Conservation (phyloP, 2,888 invertebrate genomes). For the Thelaira solivaga region DNA sequence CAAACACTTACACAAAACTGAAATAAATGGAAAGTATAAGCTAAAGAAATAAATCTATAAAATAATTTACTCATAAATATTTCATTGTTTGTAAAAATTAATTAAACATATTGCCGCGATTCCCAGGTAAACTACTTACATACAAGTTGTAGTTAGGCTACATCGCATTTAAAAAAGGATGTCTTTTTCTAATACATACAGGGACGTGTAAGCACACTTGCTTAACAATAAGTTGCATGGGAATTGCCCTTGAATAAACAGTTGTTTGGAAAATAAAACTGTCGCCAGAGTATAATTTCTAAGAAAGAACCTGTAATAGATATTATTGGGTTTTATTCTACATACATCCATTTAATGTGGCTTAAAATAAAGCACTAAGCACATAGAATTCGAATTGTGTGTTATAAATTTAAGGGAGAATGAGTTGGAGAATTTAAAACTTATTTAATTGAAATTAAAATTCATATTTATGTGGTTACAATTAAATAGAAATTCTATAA, state of each 20-base stretch:
- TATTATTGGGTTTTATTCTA: too few species aligned
- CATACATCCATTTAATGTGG: too few species aligned
- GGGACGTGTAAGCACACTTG: not conserved
- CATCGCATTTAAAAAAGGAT: not conserved
- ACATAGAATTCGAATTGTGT: too few species aligned
- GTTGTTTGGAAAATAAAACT: constrained; percentile 18
- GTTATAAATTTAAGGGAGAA: too few species aligned
- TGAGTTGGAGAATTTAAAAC: too few species aligned
- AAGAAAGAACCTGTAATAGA: not conserved
- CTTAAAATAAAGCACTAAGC: too few species aligned
- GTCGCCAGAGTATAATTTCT: not conserved
- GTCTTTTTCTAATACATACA: not conserved
- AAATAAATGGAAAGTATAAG: not conserved
- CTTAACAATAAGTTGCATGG: constrained; percentile 19
- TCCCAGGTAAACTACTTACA: constrained; percentile 52
- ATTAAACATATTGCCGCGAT: constrained; percentile 51
- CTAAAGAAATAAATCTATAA: constrained; percentile 21
- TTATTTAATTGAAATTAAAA: too few species aligned
- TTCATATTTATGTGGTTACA: too few species aligned
- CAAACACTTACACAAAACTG: not conserved
- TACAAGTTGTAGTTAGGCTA: constrained; percentile 14
- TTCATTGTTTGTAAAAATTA: constrained; percentile 35
- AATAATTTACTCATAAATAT: constrained; percentile 41
- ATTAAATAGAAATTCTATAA: too few species aligned
- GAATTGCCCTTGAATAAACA: constrained; percentile 57